phyloP scores from a whole-genome alignment of 2,797 vertebrate species.

The Eutrigla gurnardus region DNA sequence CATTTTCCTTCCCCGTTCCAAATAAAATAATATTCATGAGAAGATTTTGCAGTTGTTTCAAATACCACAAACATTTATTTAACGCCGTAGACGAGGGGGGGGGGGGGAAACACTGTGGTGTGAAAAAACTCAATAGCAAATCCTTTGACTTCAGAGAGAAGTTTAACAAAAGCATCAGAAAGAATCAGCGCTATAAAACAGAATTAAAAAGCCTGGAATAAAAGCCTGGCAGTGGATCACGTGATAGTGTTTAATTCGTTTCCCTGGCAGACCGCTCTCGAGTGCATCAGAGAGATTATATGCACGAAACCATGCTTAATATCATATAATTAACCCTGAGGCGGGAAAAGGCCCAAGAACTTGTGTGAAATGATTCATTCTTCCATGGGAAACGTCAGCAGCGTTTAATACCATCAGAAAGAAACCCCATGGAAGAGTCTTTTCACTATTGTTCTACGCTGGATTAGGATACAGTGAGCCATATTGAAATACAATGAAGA shows the following conservation, averaged over 20 bases:
- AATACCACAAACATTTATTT: neutral
- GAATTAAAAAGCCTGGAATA: slow-evolving; percentile 57
- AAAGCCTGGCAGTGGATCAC: slow-evolving; percentile 63
- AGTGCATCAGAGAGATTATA: slow-evolving; percentile 82
- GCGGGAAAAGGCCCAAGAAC: slow-evolving; percentile 57
- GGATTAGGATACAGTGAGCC: slow-evolving; percentile 11
- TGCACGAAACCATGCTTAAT: slow-evolving; percentile 83
- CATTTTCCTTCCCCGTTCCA: neutral
- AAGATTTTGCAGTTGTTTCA: slow-evolving; percentile 10
- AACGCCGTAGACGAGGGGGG: neutral
- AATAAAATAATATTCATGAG: slow-evolving; percentile 12
- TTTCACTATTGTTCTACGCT: slow-evolving; percentile 43
- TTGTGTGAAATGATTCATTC: slow-evolving; percentile 74
- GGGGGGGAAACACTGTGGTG: neutral
- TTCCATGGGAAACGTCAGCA: slow-evolving; percentile 78
- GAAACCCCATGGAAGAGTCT: slow-evolving; percentile 38
- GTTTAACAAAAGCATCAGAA: slow-evolving; percentile 37
- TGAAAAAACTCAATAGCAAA: slow-evolving; percentile 19
- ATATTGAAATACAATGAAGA: neutral
- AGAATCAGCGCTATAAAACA: slow-evolving; percentile 59
- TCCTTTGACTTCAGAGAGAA: slow-evolving; percentile 45
- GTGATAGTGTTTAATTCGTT: slow-evolving; percentile 75
- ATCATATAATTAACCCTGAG: slow-evolving; percentile 82
- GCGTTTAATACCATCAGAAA: slow-evolving; percentile 67
- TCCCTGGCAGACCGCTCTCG: slow-evolving; percentile 71